Conservation (phyloP, 1,140 invertebrate species). For the Drosophila micromelanica region DNA sequence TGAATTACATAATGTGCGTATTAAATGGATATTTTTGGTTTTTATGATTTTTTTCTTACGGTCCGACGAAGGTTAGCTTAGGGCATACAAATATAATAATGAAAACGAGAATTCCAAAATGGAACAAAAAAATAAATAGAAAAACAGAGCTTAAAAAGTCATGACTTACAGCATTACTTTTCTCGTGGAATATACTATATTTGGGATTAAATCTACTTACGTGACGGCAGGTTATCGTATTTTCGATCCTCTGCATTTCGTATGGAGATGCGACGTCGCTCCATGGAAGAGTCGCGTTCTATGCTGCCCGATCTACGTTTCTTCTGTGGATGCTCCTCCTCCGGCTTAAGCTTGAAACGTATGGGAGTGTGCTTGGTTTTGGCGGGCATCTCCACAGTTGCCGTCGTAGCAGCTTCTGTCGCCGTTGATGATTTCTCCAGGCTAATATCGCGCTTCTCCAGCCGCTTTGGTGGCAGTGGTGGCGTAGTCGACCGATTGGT, state of each 20-base stretch:
- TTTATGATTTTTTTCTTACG: not conserved
- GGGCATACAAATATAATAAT: constrained; percentile 5
- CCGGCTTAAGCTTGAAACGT: constrained; percentile 64
- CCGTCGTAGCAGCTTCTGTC: not conserved
- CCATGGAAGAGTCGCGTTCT: constrained; percentile 55
- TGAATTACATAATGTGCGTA: not conserved
- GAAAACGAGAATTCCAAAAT: not conserved
- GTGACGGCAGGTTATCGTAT: constrained; percentile 78
- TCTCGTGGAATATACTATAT: no score
- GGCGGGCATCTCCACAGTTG: constrained; percentile 16
- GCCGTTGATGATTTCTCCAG: constrained; percentile 23
- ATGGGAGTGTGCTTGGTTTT: constrained; percentile 76
- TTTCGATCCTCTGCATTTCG: constrained; percentile 74
- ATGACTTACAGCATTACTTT: not conserved
- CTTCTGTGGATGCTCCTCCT: constrained; percentile 33
- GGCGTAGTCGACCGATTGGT: constrained; percentile 68
- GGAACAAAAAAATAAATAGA: not conserved
- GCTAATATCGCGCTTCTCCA: constrained; percentile 50
- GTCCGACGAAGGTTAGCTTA: not conserved
- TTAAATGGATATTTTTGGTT: not conserved
- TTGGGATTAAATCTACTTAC: constrained; percentile 50
- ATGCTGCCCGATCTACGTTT: constrained; percentile 59
- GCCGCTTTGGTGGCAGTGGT: constrained; percentile 56
- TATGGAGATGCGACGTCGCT: constrained; percentile 69
- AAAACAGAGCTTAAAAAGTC: no score